Base-by-base conservation (phyloP, 2,888 invertebrate species). In the Alviniconcha strummeri region DNA sequence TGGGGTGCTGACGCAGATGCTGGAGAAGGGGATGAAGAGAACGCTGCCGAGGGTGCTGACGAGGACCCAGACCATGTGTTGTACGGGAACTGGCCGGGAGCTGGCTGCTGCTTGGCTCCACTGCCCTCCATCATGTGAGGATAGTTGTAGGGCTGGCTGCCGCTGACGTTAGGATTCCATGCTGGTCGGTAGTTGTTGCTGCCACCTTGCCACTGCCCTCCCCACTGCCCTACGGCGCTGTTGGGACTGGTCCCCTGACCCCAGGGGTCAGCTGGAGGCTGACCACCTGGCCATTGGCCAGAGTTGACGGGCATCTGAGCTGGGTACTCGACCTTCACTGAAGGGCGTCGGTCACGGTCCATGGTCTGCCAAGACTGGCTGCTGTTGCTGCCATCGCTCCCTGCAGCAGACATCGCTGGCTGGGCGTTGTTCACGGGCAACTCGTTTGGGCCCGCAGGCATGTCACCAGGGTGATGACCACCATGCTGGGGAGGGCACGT, bases 271-370 rank as follows among this genome's bases (percentile, higher is more conserved):
- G 78, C 0, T 7, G 78, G 64, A 15, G 77, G 60, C 36, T 60
- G 64, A 57, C 57, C 57, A 57, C 77, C 56, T 4, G 57, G 55
- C 78, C 78, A 78, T 64, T 78, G 78, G 9, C 64, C 64, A 0
- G 19, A 17, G 57, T 6, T 19, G n/a, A 17, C 56, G 60, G 60
- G 60, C 19, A 56, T 77, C 52, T 78, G 78, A 52, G 78, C 78
- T 52, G 78, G 78, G 64, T 78, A 78, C 60, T 78, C 78, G 52
- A 78, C 78, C 52, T 78, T 78, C 13, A 78, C 78, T 17, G 78
- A 78, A 15, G 78, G 78, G 5, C 78, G 64, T 5, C 78, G 78
- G n/a, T 78, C 78, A 64, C 78, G 78, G 52, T 78, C 78, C 78
- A 78, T 9, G 2, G 78, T 52, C 55, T 78, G 78, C 78, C 78